Evolutionary conservation across 2,797 vertebrate species (phyloP).

Genomic region (Acanthornis magna): DNA sequence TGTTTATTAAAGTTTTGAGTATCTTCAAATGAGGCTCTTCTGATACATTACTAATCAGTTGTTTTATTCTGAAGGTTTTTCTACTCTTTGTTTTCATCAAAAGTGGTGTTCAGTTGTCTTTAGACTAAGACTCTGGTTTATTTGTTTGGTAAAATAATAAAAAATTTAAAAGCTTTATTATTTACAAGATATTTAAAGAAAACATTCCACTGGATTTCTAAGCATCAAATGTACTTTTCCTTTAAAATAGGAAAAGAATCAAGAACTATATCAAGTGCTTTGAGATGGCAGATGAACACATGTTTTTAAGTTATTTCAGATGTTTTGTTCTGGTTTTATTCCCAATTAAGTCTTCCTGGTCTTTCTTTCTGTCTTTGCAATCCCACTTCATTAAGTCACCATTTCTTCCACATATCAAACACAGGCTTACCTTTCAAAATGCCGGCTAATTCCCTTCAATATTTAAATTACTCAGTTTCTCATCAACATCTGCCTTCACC

Average conservation of each 20-base stretch:
- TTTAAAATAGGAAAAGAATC: background rate
- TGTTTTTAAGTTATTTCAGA: background rate
- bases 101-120: background rate
- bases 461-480: background rate
- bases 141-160: background rate
- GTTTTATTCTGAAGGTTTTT: background rate
- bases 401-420: background rate
- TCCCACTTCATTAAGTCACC: background rate
- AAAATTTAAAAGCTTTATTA: background rate
- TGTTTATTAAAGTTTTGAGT: background rate
- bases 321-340: background rate
- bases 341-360: background rate
- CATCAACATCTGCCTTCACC: background rate
- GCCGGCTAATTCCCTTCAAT: background rate
- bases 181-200: background rate
- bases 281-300: background rate
- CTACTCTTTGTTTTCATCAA: background rate
- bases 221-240: background rate
- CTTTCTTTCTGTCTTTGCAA: background rate
- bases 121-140: background rate
- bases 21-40: background rate
- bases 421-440: background rate
- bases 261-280: background rate
- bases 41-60: background rate
- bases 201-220: background rate